Conservation (phyloP, 1,140 invertebrate genomes). For the Latrodectus geometricus region DNA sequence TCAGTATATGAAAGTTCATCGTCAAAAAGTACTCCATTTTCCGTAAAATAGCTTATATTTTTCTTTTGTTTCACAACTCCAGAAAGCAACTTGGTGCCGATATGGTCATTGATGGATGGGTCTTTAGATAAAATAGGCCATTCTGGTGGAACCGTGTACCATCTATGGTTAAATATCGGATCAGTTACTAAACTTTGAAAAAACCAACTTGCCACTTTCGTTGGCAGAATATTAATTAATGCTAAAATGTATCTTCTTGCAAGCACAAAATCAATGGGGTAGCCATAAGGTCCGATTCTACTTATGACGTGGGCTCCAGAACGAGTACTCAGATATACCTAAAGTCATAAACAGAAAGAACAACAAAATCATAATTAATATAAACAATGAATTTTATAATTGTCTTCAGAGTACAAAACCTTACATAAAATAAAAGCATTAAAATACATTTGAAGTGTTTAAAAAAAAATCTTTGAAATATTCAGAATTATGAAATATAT, state of each 20-base stretch:
- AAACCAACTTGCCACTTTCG: neutral
- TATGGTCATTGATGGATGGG: constrained; percentile 73
- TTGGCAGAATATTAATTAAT: neutral
- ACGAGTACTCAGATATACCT: constrained; percentile 71
- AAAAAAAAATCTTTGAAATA: no score
- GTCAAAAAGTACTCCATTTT: constrained; percentile 68
- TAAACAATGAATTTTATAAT: no score
- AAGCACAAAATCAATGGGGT: constrained; percentile 65
- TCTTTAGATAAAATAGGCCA: constrained; percentile 67
- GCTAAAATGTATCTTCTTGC: neutral
- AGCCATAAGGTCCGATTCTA: constrained; percentile 67
- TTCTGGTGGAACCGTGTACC: neutral
- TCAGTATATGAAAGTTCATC: constrained; percentile 50
- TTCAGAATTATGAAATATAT: no score
- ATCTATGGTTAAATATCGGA: neutral
- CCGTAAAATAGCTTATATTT: constrained; percentile 67
- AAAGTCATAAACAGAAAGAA: neutral
- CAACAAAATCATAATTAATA: no score
- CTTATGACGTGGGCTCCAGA: constrained; percentile 71
- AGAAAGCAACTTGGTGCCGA: constrained; percentile 66
- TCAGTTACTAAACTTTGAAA: neutral
- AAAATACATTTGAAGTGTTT: no score
- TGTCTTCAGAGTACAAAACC: no score
- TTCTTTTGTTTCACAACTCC: constrained; percentile 70
- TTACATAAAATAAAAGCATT: no score